Conservation (phyloP, 53 echinoderm and acorn worm species). For the Holothuria leucospilota region DNA sequence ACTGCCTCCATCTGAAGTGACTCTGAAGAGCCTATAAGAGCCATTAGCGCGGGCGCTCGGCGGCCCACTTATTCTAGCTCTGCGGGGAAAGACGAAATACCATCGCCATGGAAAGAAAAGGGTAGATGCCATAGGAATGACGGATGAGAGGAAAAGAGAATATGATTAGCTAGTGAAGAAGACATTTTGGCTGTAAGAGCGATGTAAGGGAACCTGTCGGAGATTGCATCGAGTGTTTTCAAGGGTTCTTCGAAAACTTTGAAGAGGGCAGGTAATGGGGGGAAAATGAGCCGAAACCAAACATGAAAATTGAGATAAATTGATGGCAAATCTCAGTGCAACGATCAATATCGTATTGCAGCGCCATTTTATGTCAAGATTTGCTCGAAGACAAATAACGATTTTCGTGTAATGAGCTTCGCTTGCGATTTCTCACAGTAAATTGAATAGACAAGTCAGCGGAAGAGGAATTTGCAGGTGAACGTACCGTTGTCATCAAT, state of each 20-base stretch:
- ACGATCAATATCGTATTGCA: conserved; percentile 38
- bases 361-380: conserved; percentile 34
- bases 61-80: conserved; percentile 35
- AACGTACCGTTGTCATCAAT: too few species aligned
- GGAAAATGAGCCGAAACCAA: conserved; percentile 46
- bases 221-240: conserved; percentile 28
- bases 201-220: conserved; percentile 44
- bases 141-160: conserved; percentile 27
- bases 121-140: conserved; percentile 42
- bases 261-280: conserved; percentile 46
- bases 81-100: conserved; percentile 39
- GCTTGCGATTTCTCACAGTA: conserved; percentile 21
- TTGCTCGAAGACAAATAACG: conserved; percentile 36
- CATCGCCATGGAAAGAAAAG: conserved; percentile 35
- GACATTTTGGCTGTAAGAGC: conserved; percentile 38
- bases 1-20: conserved; percentile 37
- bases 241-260: conserved; percentile 18
- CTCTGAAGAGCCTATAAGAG: conserved; percentile 23
- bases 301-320: conserved; percentile 46
- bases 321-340: conserved; percentile 24
- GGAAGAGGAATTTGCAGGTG: too few species aligned
- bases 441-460: conserved; percentile 19
- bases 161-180: conserved; percentile 30
- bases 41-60: conserved; percentile 46
- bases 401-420: conserved; percentile 31